phyloP scores from a whole-genome alignment of 2,888 invertebrate genomes.

The Archips crataeganus region DNA sequence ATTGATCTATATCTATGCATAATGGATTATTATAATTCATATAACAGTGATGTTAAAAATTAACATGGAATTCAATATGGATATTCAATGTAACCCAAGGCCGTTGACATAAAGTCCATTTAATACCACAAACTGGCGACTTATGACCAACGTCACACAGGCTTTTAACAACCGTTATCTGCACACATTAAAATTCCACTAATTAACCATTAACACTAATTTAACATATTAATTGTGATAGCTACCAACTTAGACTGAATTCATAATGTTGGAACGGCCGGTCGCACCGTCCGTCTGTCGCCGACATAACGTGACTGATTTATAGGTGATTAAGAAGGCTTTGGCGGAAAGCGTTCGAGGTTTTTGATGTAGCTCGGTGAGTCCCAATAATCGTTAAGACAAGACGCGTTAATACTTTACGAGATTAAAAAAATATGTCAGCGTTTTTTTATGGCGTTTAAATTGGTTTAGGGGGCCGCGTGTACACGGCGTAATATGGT shows the following conservation, averaged over 20 bases:
- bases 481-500: constrained; percentile 36
- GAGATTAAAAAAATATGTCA: constrained; percentile 55
- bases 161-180: constrained; percentile 41
- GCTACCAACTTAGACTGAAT: neutral
- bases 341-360: constrained; percentile 64
- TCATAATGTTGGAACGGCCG: neutral
- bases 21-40: neutral
- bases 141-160: constrained; percentile 35
- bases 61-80: neutral
- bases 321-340: constrained; percentile 59
- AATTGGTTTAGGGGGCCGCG: constrained; percentile 52
- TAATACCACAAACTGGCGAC: constrained; percentile 35
- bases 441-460: constrained; percentile 58
- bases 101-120: constrained; percentile 32
- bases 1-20: neutral
- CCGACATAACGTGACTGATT: constrained; percentile 69
- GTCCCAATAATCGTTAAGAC: constrained; percentile 80
- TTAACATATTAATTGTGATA: constrained; percentile 35
- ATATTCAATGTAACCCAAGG: neutral
- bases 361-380: constrained; percentile 58
- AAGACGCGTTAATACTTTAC: constrained; percentile 71
- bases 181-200: constrained; percentile 31
- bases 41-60: neutral
- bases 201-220: constrained; percentile 40
- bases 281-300: constrained; percentile 54